phyloP scores from a whole-genome alignment of 2,888 invertebrate species.

The Pyrrhosoma nymphula region DNA sequence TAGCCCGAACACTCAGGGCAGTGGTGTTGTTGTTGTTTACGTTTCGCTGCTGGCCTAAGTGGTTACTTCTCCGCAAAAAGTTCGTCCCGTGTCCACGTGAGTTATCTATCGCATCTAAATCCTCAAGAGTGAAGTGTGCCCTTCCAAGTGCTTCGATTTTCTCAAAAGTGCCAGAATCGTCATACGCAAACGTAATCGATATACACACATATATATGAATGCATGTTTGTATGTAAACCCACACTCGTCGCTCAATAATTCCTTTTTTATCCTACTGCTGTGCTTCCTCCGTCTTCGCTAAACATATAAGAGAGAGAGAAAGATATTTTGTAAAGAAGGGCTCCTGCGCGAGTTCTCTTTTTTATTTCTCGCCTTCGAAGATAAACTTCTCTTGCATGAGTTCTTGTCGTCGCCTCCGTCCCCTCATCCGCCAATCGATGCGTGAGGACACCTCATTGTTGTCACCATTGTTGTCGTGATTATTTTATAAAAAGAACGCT shows the following conservation, averaged over 20 bases:
- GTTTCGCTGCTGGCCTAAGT: background rate
- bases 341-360: background rate
- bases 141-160: background rate
- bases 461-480: background rate
- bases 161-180: conserved; percentile 7
- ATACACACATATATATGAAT: background rate
- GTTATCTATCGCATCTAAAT: background rate
- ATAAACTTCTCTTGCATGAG: background rate
- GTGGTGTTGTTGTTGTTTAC: background rate
- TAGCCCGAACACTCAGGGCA: background rate
- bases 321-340: conserved; percentile 16
- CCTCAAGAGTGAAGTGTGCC: background rate
- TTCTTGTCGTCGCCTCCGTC: conserved; percentile 16
- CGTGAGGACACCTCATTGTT: background rate
- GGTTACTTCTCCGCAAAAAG: background rate
- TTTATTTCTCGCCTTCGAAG: background rate
- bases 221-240: background rate
- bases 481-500: background rate
- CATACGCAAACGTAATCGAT: background rate
- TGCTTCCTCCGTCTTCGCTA: conserved; percentile 3
- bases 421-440: background rate
- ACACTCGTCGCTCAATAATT: background rate
- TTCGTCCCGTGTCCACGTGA: background rate
- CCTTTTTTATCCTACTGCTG: background rate
- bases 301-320: background rate